Percentiles rank a stretch among this genome's conserved stretches.
These are phyloP conservation scores for Agrenia bidenticulata DNA, from an alignment of 2,888 invertebrate species.

Conservation along the genomic window DNA sequence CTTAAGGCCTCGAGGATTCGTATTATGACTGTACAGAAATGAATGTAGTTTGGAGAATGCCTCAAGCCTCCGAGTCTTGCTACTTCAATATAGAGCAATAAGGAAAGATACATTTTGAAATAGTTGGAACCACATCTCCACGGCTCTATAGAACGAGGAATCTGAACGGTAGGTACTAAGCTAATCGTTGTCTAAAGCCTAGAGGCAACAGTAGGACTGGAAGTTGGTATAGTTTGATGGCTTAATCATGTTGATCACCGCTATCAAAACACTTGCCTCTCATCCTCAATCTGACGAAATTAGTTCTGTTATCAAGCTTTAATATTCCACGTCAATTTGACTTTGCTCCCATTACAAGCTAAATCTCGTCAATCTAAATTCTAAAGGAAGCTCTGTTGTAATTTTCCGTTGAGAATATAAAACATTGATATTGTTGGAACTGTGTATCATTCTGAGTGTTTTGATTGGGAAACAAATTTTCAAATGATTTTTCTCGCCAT, in stretches of 20 bases:
- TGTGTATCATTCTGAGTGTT: no score
- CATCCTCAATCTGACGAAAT: slow-evolving; percentile 38
- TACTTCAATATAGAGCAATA: neutral
- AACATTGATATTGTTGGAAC: no score
- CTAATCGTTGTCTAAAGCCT: neutral
- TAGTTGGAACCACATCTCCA: neutral
- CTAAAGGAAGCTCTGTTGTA: no score
- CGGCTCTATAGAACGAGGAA: neutral
- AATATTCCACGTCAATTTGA: slow-evolving; percentile 24
- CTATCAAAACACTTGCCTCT: slow-evolving; percentile 39
- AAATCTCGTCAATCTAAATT: no score
- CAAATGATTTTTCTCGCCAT: no score
- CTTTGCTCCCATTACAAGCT: slow-evolving; percentile 8
- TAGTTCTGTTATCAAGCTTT: slow-evolving; percentile 38
- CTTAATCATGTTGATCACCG: slow-evolving; percentile 46
- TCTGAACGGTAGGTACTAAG: neutral
- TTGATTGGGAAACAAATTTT: no score
- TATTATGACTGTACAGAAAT: neutral
- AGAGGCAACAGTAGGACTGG: neutral
- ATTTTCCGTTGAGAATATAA: no score
- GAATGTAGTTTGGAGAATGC: neutral
- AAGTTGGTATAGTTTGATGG: slow-evolving; percentile 35
- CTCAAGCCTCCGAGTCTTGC: slow-evolving; percentile 6
- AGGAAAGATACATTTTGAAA: neutral
- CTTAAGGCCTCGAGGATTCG: neutral